A percentile compares a stretch with the other conserved stretches of the same genome.
Conservation (phyloP, 2,113 vertebrate species). For the Vidua chalybeata region DNA sequence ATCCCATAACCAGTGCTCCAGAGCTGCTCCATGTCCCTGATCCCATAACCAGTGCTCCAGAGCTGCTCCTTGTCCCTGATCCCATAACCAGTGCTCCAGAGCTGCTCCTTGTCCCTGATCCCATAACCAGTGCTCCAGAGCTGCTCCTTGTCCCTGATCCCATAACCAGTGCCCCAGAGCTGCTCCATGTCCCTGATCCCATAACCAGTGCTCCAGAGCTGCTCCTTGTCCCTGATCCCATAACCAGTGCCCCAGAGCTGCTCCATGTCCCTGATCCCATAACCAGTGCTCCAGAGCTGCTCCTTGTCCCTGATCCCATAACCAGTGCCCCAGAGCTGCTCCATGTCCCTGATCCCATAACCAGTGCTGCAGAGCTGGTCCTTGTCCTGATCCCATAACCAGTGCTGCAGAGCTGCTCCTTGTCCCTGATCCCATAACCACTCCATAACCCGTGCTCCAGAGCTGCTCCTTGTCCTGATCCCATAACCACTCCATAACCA, state of each 20-base stretch:
- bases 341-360: not conserved
- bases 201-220: not conserved
- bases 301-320: not conserved
- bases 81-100: not conserved
- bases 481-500: fast-evolving
- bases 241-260: too few relatives aligned
- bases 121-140: not conserved
- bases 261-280: not conserved
- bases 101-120: not conserved
- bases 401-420: not conserved
- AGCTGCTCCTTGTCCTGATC: not conserved
- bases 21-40: not conserved
- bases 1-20: not conserved
- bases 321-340: not conserved
- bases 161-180: fast-evolving
- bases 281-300: not conserved
- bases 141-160: not conserved
- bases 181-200: not conserved
- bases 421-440: not conserved
- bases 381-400: not conserved
- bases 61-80: not conserved
- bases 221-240: not conserved
- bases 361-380: not conserved
- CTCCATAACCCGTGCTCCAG: not conserved
- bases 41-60: not conserved